A percentile compares a stretch with the other conserved stretches of the same genome.
phyloP scores from a whole-genome alignment of 2,888 invertebrate species.

The Tanytarsus gracilentus region DNA sequence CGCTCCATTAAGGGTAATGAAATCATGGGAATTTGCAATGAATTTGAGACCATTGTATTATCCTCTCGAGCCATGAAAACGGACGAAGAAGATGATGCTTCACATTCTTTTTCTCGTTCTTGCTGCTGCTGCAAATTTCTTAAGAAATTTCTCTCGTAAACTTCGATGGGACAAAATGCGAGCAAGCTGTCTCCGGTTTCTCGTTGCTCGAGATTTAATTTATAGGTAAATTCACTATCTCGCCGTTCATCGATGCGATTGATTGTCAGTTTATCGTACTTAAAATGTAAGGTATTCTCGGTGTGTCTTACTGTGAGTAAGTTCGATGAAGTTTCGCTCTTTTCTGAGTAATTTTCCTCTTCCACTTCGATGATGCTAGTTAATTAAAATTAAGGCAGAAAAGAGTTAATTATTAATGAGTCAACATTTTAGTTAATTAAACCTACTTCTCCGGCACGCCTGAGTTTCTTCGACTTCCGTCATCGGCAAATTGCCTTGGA shows the following conservation, averaged over 20 bases:
- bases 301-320: constrained; percentile 7
- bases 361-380: constrained; percentile 18
- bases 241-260: constrained; percentile 4
- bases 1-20: constrained; percentile 33
- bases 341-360: constrained; percentile 24
- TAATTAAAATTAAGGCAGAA: background rate
- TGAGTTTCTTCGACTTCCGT: constrained; percentile 60
- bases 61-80: background rate
- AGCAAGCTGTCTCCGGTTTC: constrained; percentile 5
- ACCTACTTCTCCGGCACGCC: constrained; percentile 39
- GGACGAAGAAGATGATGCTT: constrained; percentile 31
- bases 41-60: constrained; percentile 19
- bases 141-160: constrained; percentile 41
- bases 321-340: constrained; percentile 10
- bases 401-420: background rate
- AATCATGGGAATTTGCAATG: constrained; percentile 39
- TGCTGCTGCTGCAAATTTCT: constrained; percentile 35
- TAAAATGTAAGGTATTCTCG: constrained; percentile 2
- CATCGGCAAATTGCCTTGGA: constrained; percentile 75
- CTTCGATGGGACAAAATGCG: constrained; percentile 37
- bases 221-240: constrained; percentile 1
- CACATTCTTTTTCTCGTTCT: constrained; percentile 30
- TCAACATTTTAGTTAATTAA: background rate
- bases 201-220: constrained; percentile 13
- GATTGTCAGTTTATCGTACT: constrained; percentile 18